Evolutionary conservation across 2,888 invertebrate species (phyloP), one percentile per base, ranked within the genome.

Genomic region (Empis livida): DNA sequence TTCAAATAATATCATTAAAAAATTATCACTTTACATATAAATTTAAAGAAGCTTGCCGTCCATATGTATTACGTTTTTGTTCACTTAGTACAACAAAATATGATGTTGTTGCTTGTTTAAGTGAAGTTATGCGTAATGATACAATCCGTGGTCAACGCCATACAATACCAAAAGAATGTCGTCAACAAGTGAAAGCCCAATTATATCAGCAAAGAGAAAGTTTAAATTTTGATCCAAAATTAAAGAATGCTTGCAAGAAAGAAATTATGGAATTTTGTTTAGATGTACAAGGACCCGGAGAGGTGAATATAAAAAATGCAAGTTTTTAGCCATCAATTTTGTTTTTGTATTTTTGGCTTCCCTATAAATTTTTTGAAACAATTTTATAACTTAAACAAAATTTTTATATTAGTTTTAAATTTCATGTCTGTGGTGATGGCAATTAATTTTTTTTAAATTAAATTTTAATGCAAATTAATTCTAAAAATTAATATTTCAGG

Each of bases 1-100:
- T 95, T 63, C 97, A 99, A 70, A 73, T 99, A 51, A 86, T 95
- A 51, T 85, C 91, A 3, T 66, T 97, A 54, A 91, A 94, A 67
- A 91, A 92, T 70, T 94, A 91, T 68, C 84, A 84, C 59, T 97
- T 96, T 64, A 90, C 88, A 1, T 86, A 84, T 59, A 91, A 91
- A 67, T 97, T 99, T 67, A 93, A 95, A 70, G 82, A 93, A 65
- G 89, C 93, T 0, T 99, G 97, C 61, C 85, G 85, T 58, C 78
- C 80, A 3, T 82, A 85, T 65, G 92, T 92, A 0, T 73, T 76
- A 47, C 72, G 79, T 52, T 78, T 77, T 61, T 82, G 82, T 65
- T 75, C 75, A 10, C 77, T 76, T 53, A 81, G 85, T 39, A 80
- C 77, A 61, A 83, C 83, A 0, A 88, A 86, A 66, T 79, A 76